A percentile compares a stretch with the other conserved stretches of the same genome.
phyloP scores from a whole-genome alignment of 1,140 invertebrate genomes.

The Scaptomyza montana region DNA sequence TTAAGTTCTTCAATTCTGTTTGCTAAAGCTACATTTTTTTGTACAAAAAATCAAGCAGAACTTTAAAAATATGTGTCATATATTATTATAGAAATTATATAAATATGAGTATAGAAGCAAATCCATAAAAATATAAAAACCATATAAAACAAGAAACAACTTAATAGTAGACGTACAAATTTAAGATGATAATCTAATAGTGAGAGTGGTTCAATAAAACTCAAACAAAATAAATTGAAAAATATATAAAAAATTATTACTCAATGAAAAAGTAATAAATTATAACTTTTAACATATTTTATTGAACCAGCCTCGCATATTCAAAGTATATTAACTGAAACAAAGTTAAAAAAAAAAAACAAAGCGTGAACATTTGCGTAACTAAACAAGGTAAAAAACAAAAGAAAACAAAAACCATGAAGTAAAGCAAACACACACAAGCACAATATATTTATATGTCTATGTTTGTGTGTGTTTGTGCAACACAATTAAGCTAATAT shows the following conservation, averaged over 20 bases:
- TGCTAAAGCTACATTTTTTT: slow-evolving; percentile 69
- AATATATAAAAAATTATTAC: too few species aligned
- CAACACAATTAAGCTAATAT: slow-evolving; percentile 77
- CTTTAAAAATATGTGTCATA: slow-evolving; percentile 50
- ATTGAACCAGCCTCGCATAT: slow-evolving; percentile 26
- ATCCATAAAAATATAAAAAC: slow-evolving; percentile 35
- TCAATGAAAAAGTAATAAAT: too few species aligned
- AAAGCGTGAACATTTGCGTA: slow-evolving; percentile 74
- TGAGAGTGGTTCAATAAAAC: slow-evolving; percentile 29
- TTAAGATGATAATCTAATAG: slow-evolving; percentile 40
- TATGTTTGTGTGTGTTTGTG: slow-evolving; percentile 25
- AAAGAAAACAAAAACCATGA: slow-evolving; percentile 19
- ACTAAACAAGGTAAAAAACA: slow-evolving; percentile 69
- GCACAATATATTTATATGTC: slow-evolving; percentile 3
- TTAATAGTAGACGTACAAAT: slow-evolving; percentile 72
- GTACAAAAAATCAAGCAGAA: slow-evolving; percentile 60
- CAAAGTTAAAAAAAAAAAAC: slow-evolving; percentile 54
- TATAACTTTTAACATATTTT: not conserved
- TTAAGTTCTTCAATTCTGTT: slow-evolving; percentile 49
- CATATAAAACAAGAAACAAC: slow-evolving; percentile 5
- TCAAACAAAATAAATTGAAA: not conserved
- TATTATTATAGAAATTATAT: slow-evolving; percentile 23
- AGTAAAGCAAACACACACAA: slow-evolving; percentile 29
- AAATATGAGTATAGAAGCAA: slow-evolving; percentile 14
- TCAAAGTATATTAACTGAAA: slow-evolving; percentile 54